Base-by-base conservation (phyloP, 2,888 invertebrate species). In the Margaritifera margaritifera region DNA sequence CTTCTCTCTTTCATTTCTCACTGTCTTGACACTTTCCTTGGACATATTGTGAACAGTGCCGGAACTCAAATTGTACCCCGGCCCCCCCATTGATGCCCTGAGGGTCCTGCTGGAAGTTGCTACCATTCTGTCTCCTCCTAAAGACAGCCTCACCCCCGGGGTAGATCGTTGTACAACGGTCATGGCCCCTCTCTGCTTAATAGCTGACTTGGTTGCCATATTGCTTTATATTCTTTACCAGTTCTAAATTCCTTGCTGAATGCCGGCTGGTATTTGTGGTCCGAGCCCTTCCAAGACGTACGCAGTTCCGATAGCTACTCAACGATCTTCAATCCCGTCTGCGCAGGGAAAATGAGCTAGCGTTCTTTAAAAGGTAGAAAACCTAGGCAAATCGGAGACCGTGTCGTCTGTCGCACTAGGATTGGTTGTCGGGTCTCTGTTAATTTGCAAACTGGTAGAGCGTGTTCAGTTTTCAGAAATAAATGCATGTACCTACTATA, bases 1-100 rank as follows among this genome's bases (percentile, higher is more conserved):
- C 71, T 86, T 87, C 64, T 89, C 90, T 54, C 91, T 86, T 60
- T 83, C 83, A 55, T 89, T 88, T 71, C 89, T 87, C 64, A 91
- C 87, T 59, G 87, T 86, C 62, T 87, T 87, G n/a, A 91, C 90
- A 52, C 88, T 87, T 24, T 83, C 76, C 63, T 77, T 79, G 67
- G 85, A 83, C 53, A 87, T 71, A 22, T 75, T 64, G 18, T 75
- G 64, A 59, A 76, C 72, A 57, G 80, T 77, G 8, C 83, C 84
- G 0, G 77, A 60, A 42, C 75, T 67, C 54, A 78, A 57, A 27
- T 25, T 25, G 15, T 50, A 61, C 1, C 60, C 62, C 24, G 22
- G 52, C 56, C 50, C 61, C n/a, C 59, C 59, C 6, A 62, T 19
- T 27, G 53, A 62, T 27, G 25, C 53, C 53, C 52, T 42, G 11